A percentile compares a stretch with the other conserved stretches of the same genome.
These are phyloP conservation scores for Spondyliosoma cantharus DNA, from an alignment of 2,797 vertebrate species.

Conservation along the genomic window DNA sequence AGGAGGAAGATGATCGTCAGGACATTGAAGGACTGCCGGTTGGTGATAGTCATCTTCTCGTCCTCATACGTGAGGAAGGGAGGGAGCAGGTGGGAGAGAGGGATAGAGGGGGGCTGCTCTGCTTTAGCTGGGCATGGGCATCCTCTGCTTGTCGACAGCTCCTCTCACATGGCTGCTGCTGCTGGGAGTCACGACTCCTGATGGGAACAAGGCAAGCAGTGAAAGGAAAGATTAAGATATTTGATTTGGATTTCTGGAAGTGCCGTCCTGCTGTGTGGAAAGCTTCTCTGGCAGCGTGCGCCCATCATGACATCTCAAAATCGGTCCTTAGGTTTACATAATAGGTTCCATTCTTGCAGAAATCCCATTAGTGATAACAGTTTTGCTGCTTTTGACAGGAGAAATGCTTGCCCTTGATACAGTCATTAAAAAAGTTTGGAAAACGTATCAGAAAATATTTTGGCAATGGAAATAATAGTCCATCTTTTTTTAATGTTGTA, in stretches of 20 bases:
- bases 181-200: conserved; percentile 71
- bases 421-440: background rate
- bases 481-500: background rate
- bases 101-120: conserved; percentile 50
- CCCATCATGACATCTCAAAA: conserved; percentile 45
- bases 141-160: conserved; percentile 74
- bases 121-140: conserved; percentile 79
- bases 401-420: background rate
- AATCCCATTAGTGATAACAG: background rate
- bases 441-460: background rate
- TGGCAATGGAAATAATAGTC: background rate
- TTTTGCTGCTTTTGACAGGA: conserved; percentile 16
- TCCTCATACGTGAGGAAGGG: conserved; percentile 87
- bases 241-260: conserved; percentile 60
- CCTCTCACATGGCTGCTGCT: conserved; percentile 80
- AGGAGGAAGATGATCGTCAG: conserved; percentile 90
- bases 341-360: conserved; percentile 19
- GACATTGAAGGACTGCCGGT: conserved; percentile 91
- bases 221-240: conserved; percentile 63
- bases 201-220: conserved; percentile 65
- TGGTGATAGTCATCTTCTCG: conserved; percentile 96
- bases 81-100: conserved; percentile 59
- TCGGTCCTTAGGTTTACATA: conserved; percentile 45
- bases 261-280: conserved; percentile 53
- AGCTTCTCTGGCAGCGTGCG: conserved; percentile 55